Base-by-base conservation (phyloP, 1,140 invertebrate species). In the Sycophila sp. region DNA sequence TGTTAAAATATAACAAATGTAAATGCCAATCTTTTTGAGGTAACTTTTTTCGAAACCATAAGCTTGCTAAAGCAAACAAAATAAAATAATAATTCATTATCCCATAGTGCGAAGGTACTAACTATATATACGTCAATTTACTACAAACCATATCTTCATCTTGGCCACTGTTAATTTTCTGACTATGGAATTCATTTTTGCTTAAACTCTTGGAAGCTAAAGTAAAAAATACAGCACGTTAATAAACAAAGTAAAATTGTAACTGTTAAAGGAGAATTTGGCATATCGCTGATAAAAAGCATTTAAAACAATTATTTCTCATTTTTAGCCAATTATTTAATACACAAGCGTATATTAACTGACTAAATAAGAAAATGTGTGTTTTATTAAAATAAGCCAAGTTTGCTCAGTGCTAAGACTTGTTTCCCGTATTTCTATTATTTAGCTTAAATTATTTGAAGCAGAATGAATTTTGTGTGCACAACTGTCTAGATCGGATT, bases 1-100 rank as follows among this genome's bases (percentile, higher is more conserved):
- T 8, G 91, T 92, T 11, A 94, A 53, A 1, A 92, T 75, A 60
- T 92, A 91, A 11, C 89, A 83, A 0, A 90, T 63, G 87, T 89
- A 93, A 24, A 89, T 91, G 1, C 92, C 17, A 26, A 87, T 74
- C 1, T 85, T 87, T 73, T 85, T 87, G 2, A 86, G 30, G 49
- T 74, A 68, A 73, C 87, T 89, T 45, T 80, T 84, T 55, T 87
- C 82, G 76, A 91, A 94, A 15, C 92, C 93, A 75, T 86, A 87
- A 65, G 93, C 87, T 83, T 88, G 85, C 91, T 92, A 75, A 36
- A 87, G n/a, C n/a, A n/a, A n/a, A n/a, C 86, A 40, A 26, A 74
- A 36, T 26, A 36, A 58, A 56, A 56, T 47, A 30, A 28, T 51
- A n/a, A 22, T 66, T 4, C 8, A 34, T 58, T 70, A 58, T 65